Evolutionary conservation across 2,888 invertebrate species (phyloP), one percentile per base, ranked within the genome.

Genomic region (Hoplodrina ambigua): DNA sequence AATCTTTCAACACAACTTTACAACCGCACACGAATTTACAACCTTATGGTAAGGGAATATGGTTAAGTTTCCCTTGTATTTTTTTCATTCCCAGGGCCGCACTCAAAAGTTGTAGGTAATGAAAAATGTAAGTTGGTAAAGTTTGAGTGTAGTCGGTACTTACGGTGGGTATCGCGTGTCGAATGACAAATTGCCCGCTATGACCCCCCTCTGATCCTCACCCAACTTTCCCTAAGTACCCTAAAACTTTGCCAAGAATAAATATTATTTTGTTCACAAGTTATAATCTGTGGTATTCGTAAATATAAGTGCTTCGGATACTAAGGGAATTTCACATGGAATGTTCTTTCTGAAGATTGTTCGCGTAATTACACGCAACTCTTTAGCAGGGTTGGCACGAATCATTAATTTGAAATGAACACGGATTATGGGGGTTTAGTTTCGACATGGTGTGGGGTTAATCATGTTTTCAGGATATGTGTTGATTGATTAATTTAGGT

Each of bases 111-210:
- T 89, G 84, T 76, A 75, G 76, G 87, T 90, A 88, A 91, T 92
- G 93, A 93, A 93, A 93, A 93, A 93, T 93, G 92, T 89, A 91
- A 93, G 92, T 93, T 93, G 71, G 81, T 72, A 69, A 84, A 90
- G 89, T 91, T 89, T 49, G 80, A 86, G 88, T 85, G 86, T 85
- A 78, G 83, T 82, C 78, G 85, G 86, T 90, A 89, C 92, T 92
- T 91, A 87, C 53, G 67, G 87, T 75, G 86, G 89, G 92, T 91
- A 91, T 94, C 90, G 93, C 93, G 92, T 92, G 93, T 87, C 88
- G 92, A 90, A 93, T 94, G 94, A 94, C 93, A 93, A 94, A 94
- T 93, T 90, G 84, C 87, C 82, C 68, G 73, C 78, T 75, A 82
- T 86, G 88, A 88, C 89, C 90, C 87, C 33, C 78, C 81, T 84